These are phyloP conservation scores for Cephus spinipes DNA, from an alignment of 2,888 invertebrate genomes.

Conservation along the genomic window DNA sequence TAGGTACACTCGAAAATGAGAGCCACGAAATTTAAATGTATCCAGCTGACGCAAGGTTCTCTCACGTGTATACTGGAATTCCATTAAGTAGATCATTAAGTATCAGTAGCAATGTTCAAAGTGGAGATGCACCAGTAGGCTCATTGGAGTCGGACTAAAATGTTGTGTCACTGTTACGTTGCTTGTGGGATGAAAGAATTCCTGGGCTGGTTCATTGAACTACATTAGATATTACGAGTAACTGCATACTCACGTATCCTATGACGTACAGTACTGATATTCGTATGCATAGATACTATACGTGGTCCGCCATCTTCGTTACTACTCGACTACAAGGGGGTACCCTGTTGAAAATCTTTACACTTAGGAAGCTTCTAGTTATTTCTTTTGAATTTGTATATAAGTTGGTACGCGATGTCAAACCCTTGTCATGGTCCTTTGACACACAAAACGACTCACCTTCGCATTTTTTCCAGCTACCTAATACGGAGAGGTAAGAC, in stretches of 20 bases:
- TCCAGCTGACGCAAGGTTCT: not conserved
- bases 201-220: not conserved
- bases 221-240: not conserved
- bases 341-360: not conserved
- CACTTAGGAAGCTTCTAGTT: not conserved
- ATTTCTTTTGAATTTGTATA: not conserved
- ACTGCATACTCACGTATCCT: not conserved
- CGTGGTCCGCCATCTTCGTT: not conserved
- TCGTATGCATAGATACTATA: not conserved
- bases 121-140: not conserved
- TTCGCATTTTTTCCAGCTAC: not conserved
- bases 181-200: not conserved
- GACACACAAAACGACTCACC: not conserved
- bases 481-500: not conserved
- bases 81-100: not conserved
- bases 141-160: not conserved
- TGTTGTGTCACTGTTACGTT: not conserved
- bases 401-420: not conserved
- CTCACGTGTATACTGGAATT: not conserved
- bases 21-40: not conserved
- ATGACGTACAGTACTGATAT: not conserved
- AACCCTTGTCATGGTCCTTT: constrained; percentile 1
- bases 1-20: not conserved
- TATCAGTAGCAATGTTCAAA: not conserved
- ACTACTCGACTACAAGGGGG: not conserved